Evolutionary conservation across 2,888 invertebrate genomes (phyloP), one percentile per base, ranked within the genome.

Genomic region (Xylota sylvarum): DNA sequence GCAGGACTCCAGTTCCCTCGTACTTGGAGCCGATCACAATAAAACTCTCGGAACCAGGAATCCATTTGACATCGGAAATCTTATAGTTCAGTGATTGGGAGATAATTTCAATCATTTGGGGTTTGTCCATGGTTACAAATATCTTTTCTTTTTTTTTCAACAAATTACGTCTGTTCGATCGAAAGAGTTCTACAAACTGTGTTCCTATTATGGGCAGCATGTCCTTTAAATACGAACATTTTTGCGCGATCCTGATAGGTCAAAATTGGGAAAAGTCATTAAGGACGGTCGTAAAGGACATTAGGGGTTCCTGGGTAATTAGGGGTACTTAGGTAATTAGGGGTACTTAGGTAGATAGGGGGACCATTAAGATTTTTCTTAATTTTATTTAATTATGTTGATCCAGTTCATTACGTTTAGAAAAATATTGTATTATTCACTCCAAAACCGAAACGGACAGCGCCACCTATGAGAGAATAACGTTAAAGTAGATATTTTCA

Each of bases 31-130:
- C 99, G 72, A 98, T 93, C 52, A 96, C 95, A 83, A 98, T 96
- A 93, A 98, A 97, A 93, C 98, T 98, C 0, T 98, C 97, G 3
- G 98, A 98, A 90, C 96, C 96, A 0, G 99, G 98, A 89, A 99
- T 95, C 99, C 98, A 99, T 93, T 97, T 97, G n/a, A 96, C 95
- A 90, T 98, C 98, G 91, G 97, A 98, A 27, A 98, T 92, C 0
- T 97, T 97, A 92, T 97, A 98, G 90, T 96, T 95, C 1, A 98
- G 92, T 23, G 95, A 94, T 91, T 96, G 96, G 90, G 98, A n/a
- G n/a, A n/a, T n/a, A n/a, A n/a, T n/a, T n/a, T n/a, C n/a, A n/a
- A n/a, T n/a, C n/a, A n/a, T n/a, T 93, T 98, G 98, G 0, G 98
- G 98, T 89, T 97, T 97, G 87, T 96, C 95, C 92, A 97, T 94